Percentiles rank a stretch among this genome's conserved stretches.
Evolutionary conservation across 1,140 invertebrate species (phyloP).

Genomic region (Lycorma delicatula): DNA sequence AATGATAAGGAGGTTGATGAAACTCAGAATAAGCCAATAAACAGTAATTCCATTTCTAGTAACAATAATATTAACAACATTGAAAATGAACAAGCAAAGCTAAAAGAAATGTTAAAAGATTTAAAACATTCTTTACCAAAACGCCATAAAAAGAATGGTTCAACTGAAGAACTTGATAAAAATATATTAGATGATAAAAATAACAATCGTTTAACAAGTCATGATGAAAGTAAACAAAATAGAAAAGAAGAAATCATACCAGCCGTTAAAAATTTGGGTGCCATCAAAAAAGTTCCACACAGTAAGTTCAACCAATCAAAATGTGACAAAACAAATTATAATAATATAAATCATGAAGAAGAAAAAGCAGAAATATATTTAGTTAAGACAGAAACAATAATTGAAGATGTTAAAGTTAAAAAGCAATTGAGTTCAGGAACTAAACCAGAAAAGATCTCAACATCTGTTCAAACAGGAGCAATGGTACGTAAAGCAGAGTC

Average conservation of each 20-base stretch:
- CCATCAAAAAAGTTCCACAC: conserved; percentile 21
- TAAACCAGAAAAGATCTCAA: conserved; percentile 41
- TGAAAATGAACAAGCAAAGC: conserved; percentile 43
- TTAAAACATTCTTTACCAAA: conserved; percentile 58
- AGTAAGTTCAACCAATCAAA: background rate
- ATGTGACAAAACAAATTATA: conserved; percentile 10
- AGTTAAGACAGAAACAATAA: conserved; percentile 26
- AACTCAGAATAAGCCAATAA: conserved; percentile 20
- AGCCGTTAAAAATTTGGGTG: conserved; percentile 11
- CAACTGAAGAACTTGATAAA: conserved; percentile 5
- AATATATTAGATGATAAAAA: too few species aligned
- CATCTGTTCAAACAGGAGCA: conserved; percentile 42
- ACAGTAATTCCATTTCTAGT: conserved; percentile 15
- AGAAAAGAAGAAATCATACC: background rate
- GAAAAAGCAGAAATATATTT: conserved; percentile 26
- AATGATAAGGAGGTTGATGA: conserved; percentile 9
- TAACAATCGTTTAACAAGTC: background rate
- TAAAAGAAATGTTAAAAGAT: conserved; percentile 54
- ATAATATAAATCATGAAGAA: conserved; percentile 9
- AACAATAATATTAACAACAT: conserved; percentile 32
- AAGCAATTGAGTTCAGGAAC: conserved; percentile 35
- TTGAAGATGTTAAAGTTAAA: conserved; percentile 31
- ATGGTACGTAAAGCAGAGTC: conserved; percentile 36
- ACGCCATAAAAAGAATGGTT: conserved; percentile 30
- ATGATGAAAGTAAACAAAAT: conserved; percentile 5